These are phyloP conservation scores for Drosophila persimilis DNA, from an alignment of 1,140 invertebrate genomes.

Conservation along the genomic window DNA sequence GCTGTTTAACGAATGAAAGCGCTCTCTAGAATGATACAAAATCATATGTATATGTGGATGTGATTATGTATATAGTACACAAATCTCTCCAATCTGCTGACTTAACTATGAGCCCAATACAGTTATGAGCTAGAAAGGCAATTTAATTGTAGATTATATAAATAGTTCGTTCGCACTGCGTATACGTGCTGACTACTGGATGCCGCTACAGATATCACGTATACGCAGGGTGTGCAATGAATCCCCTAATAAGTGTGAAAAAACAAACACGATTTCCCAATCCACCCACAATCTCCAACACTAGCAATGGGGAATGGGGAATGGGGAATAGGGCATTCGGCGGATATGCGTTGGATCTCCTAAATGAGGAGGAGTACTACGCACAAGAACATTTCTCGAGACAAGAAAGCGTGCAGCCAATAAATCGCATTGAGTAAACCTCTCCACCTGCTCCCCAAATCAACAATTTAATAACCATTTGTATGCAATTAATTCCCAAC, in stretches of 20 bases:
- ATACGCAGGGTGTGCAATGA: constrained; percentile 23
- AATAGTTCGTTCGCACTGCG: constrained; percentile 26
- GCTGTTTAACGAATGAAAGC: neutral
- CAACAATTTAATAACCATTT: constrained; percentile 33
- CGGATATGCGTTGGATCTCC: constrained; percentile 17
- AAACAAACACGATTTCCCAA: neutral
- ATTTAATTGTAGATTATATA: constrained; percentile 22
- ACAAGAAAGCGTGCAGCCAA: constrained; percentile 50
- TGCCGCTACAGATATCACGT: neutral
- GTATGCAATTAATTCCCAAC: constrained; percentile 41
- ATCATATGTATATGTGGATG: constrained; percentile 1
- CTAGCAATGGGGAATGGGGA: no score
- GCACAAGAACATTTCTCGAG: neutral
- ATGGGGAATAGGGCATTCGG: no score
- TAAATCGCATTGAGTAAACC: constrained; percentile 52
- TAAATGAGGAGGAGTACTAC: neutral
- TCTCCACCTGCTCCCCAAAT: neutral
- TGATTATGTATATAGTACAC: constrained; percentile 1
- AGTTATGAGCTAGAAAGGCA: constrained; percentile 33
- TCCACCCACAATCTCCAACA: constrained; percentile 12
- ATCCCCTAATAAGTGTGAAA: constrained; percentile 13
- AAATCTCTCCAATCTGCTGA: constrained; percentile 11
- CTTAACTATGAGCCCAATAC: constrained; percentile 4
- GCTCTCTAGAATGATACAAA: neutral
- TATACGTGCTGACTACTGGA: constrained; percentile 18